These are phyloP conservation scores for Bombus waltoni DNA, from an alignment of 1,140 invertebrate genomes.

Conservation along the genomic window DNA sequence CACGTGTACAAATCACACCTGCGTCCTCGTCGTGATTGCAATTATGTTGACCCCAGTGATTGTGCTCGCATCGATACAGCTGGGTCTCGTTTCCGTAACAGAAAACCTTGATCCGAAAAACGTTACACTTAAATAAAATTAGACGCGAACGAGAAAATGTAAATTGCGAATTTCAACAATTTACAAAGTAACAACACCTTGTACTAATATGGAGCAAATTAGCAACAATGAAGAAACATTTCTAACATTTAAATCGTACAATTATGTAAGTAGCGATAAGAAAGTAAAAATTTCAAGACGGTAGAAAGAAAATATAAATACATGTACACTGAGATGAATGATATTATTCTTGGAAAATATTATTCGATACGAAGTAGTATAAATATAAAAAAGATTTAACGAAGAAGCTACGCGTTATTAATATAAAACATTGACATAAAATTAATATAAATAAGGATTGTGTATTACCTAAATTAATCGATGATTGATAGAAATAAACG, in stretches of 20 bases:
- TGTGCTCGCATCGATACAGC: conserved; percentile 86
- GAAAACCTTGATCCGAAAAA: conserved; percentile 81
- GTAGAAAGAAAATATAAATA: background rate
- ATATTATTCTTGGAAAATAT: background rate
- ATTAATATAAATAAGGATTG: no score
- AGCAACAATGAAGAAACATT: background rate
- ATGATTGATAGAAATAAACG: no score
- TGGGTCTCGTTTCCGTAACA: conserved; percentile 88
- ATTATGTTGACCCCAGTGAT: conserved; percentile 88
- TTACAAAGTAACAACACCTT: background rate
- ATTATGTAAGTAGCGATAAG: background rate
- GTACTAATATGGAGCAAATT: background rate
- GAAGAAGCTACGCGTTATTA: background rate
- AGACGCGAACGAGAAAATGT: fast-evolving
- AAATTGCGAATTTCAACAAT: background rate
- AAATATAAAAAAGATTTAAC: background rate
- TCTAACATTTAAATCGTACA: background rate
- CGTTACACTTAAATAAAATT: conserved; percentile 1
- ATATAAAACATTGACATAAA: no score
- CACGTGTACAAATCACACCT: conserved; percentile 85
- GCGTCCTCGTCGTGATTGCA: conserved; percentile 91
- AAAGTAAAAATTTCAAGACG: background rate
- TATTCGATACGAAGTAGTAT: background rate
- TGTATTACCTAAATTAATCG: no score
- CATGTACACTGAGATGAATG: background rate